Percentiles rank a stretch among this genome's conserved stretches.
phyloP scores from a whole-genome alignment of 2,888 invertebrate species.

The Tetranychus piercei region DNA sequence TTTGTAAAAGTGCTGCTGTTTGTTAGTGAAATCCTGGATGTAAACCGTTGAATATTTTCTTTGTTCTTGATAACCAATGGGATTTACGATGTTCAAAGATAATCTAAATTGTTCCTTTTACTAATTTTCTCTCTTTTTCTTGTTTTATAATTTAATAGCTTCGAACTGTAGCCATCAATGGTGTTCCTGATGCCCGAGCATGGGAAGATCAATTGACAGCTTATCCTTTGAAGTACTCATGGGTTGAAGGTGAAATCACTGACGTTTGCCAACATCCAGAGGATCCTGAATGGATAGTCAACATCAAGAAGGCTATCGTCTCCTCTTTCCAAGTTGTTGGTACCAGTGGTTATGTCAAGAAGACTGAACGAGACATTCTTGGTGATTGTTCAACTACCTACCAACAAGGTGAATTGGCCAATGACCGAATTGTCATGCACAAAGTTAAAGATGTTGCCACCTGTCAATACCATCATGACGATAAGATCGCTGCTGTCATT shows the following conservation, averaged over 20 bases:
- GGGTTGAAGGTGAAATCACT: slow-evolving; percentile 29
- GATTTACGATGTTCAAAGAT: not conserved
- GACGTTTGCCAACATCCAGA: slow-evolving; percentile 52
- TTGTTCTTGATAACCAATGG: too few relatives aligned
- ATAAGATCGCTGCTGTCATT: slow-evolving; percentile 13
- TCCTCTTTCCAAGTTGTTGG: slow-evolving; percentile 64
- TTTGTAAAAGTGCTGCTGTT: too few relatives aligned
- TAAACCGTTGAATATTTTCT: too few relatives aligned
- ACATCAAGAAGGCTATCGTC: slow-evolving; percentile 72
- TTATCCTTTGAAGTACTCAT: not conserved
- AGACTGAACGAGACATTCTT: slow-evolving; percentile 14
- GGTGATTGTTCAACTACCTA: slow-evolving; percentile 18
- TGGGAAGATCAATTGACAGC: not conserved
- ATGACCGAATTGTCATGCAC: slow-evolving; percentile 4
- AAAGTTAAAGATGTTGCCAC: not conserved
- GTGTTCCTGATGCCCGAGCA: not conserved
- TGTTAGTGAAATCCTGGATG: too few relatives aligned
- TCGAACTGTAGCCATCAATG: not conserved
- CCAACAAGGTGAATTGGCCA: not conserved
- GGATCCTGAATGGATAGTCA: slow-evolving; percentile 59
- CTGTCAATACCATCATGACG: slow-evolving; percentile 10
- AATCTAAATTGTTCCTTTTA: not conserved
- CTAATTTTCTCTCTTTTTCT: not conserved
- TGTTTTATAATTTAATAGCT: not conserved
- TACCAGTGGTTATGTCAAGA: slow-evolving; percentile 39